A percentile compares a stretch with the other conserved stretches of the same genome.
These are phyloP conservation scores for Sylvietta virens DNA, from an alignment of 2,113 vertebrate genomes.

Conservation along the genomic window DNA sequence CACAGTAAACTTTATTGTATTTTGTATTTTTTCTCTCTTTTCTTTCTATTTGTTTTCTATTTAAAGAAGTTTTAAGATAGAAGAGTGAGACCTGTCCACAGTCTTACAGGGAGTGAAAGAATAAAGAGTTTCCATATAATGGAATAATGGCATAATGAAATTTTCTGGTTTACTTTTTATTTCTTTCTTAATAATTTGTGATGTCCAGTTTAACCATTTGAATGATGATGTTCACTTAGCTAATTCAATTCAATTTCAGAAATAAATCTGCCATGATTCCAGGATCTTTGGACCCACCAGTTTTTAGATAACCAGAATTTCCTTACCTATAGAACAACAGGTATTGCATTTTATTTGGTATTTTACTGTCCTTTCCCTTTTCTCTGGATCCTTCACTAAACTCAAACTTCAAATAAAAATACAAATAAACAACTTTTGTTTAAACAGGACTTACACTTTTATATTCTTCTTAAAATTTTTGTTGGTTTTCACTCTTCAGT, in stretches of 20 bases:
- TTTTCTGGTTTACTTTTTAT: neutral
- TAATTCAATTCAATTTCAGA: neutral
- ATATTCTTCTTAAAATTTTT: neutral
- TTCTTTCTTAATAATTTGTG: neutral
- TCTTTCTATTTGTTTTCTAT: neutral
- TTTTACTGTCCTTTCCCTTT: neutral
- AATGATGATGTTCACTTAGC: neutral
- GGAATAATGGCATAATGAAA: neutral
- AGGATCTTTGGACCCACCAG: neutral
- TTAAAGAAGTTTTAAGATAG: neutral
- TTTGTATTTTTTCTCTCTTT: neutral
- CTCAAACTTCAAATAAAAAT: neutral
- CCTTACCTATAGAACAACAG: neutral
- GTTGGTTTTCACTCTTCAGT: neutral
- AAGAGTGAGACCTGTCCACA: neutral
- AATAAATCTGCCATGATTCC: neutral
- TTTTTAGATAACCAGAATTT: neutral
- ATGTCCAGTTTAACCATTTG: neutral
- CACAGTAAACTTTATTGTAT: rapidly evolving
- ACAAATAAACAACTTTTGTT: neutral
- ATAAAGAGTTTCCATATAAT: neutral
- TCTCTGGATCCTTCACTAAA: neutral
- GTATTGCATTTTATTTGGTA: neutral
- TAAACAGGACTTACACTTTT: neutral
- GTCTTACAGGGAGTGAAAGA: neutral